These are phyloP conservation scores for Acanthaster planci DNA, from an alignment of 35 echinoderm and acorn worm species.

Conservation along the genomic window DNA sequence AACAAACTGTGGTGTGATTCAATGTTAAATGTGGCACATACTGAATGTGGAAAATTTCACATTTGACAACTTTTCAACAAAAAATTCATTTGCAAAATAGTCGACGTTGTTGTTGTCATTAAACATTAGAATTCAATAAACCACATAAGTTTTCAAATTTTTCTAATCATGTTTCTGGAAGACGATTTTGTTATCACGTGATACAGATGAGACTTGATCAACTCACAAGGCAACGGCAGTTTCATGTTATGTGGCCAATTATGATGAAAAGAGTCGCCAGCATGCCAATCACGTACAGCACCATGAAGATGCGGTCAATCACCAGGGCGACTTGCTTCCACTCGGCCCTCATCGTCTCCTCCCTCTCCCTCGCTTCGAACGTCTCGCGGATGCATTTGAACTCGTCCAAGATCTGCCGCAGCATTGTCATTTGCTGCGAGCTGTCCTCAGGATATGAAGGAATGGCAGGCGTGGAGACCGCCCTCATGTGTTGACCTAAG, in stretches of 20 bases:
- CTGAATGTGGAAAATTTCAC: too few relatives aligned
- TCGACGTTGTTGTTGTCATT: too few relatives aligned
- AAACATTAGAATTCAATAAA: too few relatives aligned
- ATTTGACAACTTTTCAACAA: too few relatives aligned
- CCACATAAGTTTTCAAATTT: too few relatives aligned
- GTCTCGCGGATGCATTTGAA: conserved; percentile 72
- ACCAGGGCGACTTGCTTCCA: conserved; percentile 98
- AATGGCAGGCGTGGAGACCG: background rate
- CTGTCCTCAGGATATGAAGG: background rate
- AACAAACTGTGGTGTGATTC: too few relatives aligned
- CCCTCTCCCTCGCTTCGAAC: conserved; percentile 61
- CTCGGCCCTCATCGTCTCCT: conserved; percentile 69
- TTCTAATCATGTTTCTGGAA: too few relatives aligned
- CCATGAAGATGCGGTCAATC: conserved; percentile 87
- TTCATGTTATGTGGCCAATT: conserved; percentile 50
- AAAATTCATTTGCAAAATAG: too few relatives aligned
- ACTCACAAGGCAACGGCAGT: background rate
- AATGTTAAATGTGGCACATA: too few relatives aligned
- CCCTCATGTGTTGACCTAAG: background rate
- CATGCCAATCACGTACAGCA: conserved; percentile 89
- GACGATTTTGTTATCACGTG: too few relatives aligned
- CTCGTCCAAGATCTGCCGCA: conserved; percentile 74
- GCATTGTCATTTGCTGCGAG: conserved; percentile 48
- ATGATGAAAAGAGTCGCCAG: conserved; percentile 86
- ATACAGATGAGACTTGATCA: too few relatives aligned